Evolutionary conservation across 2,113 vertebrate genomes (phyloP).

Genomic region (Rana temporaria): DNA sequence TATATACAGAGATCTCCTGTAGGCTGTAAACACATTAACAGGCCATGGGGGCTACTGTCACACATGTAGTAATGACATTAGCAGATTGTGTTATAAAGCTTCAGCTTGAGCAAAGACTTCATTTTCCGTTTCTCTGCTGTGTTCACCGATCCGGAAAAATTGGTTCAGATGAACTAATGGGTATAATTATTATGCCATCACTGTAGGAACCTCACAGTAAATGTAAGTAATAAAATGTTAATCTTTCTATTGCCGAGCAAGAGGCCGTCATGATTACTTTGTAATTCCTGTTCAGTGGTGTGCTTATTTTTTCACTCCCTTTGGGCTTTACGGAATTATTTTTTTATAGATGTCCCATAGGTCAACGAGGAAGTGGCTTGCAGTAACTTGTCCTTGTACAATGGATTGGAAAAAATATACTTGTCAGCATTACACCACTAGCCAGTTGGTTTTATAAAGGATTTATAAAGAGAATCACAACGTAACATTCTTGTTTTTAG

Average conservation of each 20-base stretch:
- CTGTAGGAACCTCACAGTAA: slow-evolving; percentile 25
- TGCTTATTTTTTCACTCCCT: slow-evolving; percentile 16
- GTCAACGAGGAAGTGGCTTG: no score
- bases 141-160: slow-evolving; percentile 14
- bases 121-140: not conserved
- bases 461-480: no score
- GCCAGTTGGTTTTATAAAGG: no score
- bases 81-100: not conserved
- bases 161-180: not conserved
- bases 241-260: slow-evolving; percentile 16
- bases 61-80: slow-evolving; percentile 3
- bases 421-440: no score
- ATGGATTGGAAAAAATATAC: no score
- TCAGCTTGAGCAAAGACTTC: not conserved
- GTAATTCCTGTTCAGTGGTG: not conserved
- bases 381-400: no score
- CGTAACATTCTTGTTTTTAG: no score
- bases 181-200: slow-evolving; percentile 4
- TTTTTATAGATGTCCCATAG: not conserved
- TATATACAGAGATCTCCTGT: slow-evolving; percentile 16
- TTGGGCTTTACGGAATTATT: slow-evolving; percentile 9
- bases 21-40: slow-evolving; percentile 13
- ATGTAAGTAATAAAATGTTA: slow-evolving; percentile 31
- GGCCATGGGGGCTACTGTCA: not conserved
- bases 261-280: slow-evolving; percentile 19